These are phyloP conservation scores for Illadopsis cleaveri DNA, from an alignment of 2,113 vertebrate species.

Conservation along the genomic window DNA sequence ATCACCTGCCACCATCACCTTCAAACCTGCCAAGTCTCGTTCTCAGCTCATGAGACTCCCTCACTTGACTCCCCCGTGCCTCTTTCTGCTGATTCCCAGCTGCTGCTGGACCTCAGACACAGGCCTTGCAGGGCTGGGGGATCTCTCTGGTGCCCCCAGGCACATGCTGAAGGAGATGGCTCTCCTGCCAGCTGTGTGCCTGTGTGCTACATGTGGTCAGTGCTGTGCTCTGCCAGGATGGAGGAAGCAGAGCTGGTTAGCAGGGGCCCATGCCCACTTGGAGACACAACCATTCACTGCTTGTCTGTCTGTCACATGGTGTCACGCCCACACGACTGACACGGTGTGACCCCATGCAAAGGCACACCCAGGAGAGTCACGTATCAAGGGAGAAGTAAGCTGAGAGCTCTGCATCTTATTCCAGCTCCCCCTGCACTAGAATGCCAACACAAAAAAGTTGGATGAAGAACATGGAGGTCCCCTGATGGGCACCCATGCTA, in stretches of 20 bases:
- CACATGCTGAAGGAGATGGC: background rate
- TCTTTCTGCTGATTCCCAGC: background rate
- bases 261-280: background rate
- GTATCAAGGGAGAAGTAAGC: background rate
- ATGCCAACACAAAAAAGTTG: background rate
- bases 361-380: background rate
- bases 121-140: background rate
- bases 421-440: background rate
- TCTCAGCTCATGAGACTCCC: background rate
- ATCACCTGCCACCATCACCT: background rate
- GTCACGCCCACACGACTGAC: background rate
- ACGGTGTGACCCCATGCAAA: background rate
- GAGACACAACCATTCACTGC: background rate
- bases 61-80: background rate
- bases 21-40: background rate
- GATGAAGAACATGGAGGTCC: background rate
- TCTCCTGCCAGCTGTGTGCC: background rate
- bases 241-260: background rate
- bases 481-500: background rate
- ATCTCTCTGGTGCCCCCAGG: background rate
- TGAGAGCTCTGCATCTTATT: constrained; percentile 24
- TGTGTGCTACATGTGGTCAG: background rate
- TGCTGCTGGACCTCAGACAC: rapidly evolving
- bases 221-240: background rate
- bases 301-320: background rate